Conservation (phyloP, 2,888 invertebrate species). For the Fabriciana adippe region DNA sequence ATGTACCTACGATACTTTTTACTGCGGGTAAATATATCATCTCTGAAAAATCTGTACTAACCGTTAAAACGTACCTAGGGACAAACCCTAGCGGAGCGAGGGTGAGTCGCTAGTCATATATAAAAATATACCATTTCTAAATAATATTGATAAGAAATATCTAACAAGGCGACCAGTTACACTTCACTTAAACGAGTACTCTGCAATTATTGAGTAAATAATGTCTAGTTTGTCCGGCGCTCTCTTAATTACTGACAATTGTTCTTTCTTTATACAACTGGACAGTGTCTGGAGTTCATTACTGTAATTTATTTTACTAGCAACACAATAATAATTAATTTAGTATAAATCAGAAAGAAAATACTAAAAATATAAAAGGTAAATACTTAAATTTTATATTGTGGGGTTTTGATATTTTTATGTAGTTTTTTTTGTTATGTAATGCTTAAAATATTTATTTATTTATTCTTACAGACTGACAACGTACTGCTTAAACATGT, state of each 20-base stretch:
- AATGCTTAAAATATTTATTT: no score
- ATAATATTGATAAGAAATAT: neutral
- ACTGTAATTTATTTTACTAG: neutral
- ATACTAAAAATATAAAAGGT: neutral
- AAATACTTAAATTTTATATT: no score
- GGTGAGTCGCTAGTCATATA: neutral
- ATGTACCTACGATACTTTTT: no score
- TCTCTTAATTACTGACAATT: conserved; percentile 27
- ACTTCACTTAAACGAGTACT: conserved; percentile 8
- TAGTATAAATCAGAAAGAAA: neutral
- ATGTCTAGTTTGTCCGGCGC: conserved; percentile 12
- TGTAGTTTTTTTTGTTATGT: no score
- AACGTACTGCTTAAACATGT: no score
- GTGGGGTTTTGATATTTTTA: no score
- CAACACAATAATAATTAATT: conserved; percentile 1
- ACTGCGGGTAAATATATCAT: no score
- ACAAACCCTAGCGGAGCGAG: no score
- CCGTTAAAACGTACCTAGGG: no score
- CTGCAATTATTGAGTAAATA: conserved; percentile 17
- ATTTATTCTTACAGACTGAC: no score
- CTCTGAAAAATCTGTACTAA: no score
- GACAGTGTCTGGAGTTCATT: conserved; percentile 20
- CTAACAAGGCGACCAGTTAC: conserved; percentile 1
- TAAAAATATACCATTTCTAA: neutral
- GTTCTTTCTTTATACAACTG: conserved; percentile 15